Evolutionary conservation across 2,888 invertebrate genomes (phyloP).

Genomic region (Penaeus monodon): DNA sequence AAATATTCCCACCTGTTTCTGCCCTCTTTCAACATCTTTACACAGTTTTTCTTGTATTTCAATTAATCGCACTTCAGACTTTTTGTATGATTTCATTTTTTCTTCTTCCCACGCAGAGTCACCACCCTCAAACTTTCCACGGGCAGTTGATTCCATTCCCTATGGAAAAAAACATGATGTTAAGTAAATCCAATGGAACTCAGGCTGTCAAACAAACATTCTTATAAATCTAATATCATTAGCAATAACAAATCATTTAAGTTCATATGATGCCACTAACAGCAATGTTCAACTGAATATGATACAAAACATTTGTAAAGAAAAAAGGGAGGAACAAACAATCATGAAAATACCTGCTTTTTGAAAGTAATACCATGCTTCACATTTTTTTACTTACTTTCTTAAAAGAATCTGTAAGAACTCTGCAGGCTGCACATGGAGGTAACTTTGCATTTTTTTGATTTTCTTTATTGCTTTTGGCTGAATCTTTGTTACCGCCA

Average conservation of each 20-base stretch:
- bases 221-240: too few relatives aligned
- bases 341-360: background rate
- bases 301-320: background rate
- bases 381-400: constrained; percentile 69
- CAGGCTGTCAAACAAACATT: too few relatives aligned
- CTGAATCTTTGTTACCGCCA: constrained; percentile 10
- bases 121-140: constrained; percentile 92
- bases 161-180: constrained; percentile 67
- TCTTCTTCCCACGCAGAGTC: constrained; percentile 95
- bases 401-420: constrained; percentile 82
- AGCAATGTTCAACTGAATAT: too few relatives aligned
- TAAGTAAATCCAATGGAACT: too few relatives aligned
- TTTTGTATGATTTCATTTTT: constrained; percentile 84
- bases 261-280: background rate
- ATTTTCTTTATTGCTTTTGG: constrained; percentile 58
- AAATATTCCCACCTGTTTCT: constrained; percentile 71
- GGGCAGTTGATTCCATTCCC: constrained; percentile 85
- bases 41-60: constrained; percentile 93
- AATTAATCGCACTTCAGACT: constrained; percentile 88
- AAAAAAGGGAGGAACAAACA: too few relatives aligned
- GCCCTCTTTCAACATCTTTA: constrained; percentile 79
- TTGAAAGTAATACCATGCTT: background rate
- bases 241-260: too few relatives aligned
- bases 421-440: constrained; percentile 83
- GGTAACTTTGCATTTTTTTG: constrained; percentile 72